Evolutionary conservation across 2,113 vertebrate species (phyloP), one percentile per base, ranked within the genome.

Genomic region (Tenrec ecaudatus): DNA sequence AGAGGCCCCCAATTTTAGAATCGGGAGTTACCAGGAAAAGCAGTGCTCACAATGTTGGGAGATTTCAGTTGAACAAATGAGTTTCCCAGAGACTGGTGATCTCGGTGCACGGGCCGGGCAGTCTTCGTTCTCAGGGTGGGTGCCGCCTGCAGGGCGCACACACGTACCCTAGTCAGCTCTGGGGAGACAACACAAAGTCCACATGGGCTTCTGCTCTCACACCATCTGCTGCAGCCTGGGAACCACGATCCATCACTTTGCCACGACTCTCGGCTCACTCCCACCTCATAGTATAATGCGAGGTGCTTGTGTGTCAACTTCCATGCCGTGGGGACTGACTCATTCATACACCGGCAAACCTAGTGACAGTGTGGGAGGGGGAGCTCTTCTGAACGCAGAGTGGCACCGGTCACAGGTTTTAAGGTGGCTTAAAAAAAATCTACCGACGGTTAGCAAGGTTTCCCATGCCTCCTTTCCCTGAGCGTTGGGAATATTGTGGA

Each of bases 401-500:
- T 85, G 69, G 20, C 57, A 29, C 38, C 33, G 40, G 71, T 40
- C 23, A 64, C 17, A 22, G 73, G 85, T 94, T 92, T 73, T 36
- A 60, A 53, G 73, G 22, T 83, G 58, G 33, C n/a, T n/a, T 78
- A 60, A 38, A 38, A n/a, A 53, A 76, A 80, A 47, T 86, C 71
- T 78, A 76, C 43, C 91, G 33, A 22, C 33, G 4, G 25, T 66
- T 90, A 90, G 40, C 68, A 64, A 64, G 25, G 11, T 75, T 38
- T 33, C 17, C 33, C 16, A 2, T 8, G 33, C 4, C 23, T 16
- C 1, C 25, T n/a, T 83, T 92, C 31, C 82, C 53, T 71, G 3
- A 73, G 90, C 14, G 77, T 94, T n/a, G 47, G 82, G 82, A 86
- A 78, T 87, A 78, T n/a, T 84, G 53, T 89, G 38, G n/a, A 75